Evolutionary conservation across 2,888 invertebrate species (phyloP).

Genomic region (Ochlodes sylvanus): DNA sequence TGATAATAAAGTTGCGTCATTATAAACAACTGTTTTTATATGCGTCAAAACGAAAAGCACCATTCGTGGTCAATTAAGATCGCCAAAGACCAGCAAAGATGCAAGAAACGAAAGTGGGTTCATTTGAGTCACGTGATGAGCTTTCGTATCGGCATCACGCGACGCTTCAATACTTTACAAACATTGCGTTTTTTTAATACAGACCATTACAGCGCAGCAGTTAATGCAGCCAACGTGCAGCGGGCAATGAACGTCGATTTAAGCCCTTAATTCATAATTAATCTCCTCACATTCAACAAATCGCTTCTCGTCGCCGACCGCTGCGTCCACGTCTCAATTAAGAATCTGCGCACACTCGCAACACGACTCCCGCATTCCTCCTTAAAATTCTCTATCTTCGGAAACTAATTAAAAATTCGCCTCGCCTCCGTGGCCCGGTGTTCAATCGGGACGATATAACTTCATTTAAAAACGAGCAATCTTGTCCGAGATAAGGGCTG

Average conservation of each 20-base stretch:
- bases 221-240: slow-evolving; percentile 50
- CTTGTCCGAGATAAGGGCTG: slow-evolving; percentile 82
- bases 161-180: slow-evolving; percentile 64
- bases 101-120: slow-evolving; percentile 53
- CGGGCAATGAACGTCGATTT: slow-evolving; percentile 57
- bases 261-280: slow-evolving; percentile 74
- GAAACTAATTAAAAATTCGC: slow-evolving; percentile 85
- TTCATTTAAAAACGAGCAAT: slow-evolving; percentile 85
- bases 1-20: slow-evolving; percentile 14
- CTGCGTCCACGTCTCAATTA: slow-evolving; percentile 77
- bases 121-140: slow-evolving; percentile 53
- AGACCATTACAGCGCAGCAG: slow-evolving; percentile 66
- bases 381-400: slow-evolving; percentile 82
- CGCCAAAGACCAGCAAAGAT: background rate
- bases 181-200: slow-evolving; percentile 68
- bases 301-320: slow-evolving; percentile 64
- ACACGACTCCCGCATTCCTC: slow-evolving; percentile 79
- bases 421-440: slow-evolving; percentile 75
- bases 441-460: slow-evolving; percentile 83
- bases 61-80: background rate
- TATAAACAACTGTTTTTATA: slow-evolving; percentile 1
- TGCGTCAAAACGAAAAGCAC: background rate
- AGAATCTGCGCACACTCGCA: slow-evolving; percentile 71
- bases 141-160: slow-evolving; percentile 58
- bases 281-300: slow-evolving; percentile 73